These are phyloP conservation scores for Anthopleura sola DNA, from an alignment of 64 coral and sea anemone species.

Conservation along the genomic window DNA sequence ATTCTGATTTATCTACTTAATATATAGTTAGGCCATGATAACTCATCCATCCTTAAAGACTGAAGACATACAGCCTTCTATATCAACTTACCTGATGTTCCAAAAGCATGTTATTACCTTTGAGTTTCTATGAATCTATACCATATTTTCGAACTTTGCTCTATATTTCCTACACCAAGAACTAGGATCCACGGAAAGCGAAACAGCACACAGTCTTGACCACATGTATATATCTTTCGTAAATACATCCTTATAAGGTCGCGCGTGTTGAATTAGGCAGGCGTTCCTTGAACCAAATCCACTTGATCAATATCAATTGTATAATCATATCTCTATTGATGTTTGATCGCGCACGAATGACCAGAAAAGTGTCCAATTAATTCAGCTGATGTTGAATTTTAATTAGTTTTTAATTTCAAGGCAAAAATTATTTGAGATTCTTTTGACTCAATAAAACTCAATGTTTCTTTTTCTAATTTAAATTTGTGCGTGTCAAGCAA, in stretches of 20 bases:
- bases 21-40: not conserved
- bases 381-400: too few species aligned
- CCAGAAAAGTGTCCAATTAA: not conserved
- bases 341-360: not conserved
- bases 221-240: not conserved
- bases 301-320: not conserved
- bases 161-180: not conserved
- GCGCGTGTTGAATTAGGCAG: not conserved
- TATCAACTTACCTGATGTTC: not conserved
- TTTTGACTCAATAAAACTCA: too few species aligned
- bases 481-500: too few species aligned
- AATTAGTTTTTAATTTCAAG: too few species aligned
- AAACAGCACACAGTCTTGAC: not conserved
- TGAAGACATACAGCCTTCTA: not conserved
- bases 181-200: not conserved
- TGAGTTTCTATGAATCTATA: too few species aligned
- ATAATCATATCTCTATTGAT: not conserved
- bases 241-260: not conserved
- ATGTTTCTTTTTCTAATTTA: too few species aligned
- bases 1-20: not conserved
- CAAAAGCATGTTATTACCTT: not conserved
- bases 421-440: too few species aligned
- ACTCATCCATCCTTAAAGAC: not conserved
- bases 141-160: too few species aligned
- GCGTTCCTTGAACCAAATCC: not conserved